These are phyloP conservation scores for Hirtodrosophila confusa DNA, from an alignment of 2,888 invertebrate species.

Conservation along the genomic window DNA sequence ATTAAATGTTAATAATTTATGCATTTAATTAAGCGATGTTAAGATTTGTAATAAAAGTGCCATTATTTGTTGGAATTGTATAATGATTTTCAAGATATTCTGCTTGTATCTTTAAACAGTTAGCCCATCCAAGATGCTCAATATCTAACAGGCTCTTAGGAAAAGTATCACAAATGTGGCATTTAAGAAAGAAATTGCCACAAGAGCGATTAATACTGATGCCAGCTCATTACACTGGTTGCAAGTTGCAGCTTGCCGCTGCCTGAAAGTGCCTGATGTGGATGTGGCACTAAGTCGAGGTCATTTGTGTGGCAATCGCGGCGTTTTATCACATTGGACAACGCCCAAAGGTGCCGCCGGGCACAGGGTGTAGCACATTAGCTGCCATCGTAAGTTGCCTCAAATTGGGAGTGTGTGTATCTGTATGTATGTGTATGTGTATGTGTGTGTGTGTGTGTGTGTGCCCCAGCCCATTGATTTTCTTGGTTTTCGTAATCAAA, in stretches of 20 bases:
- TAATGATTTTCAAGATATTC: no score
- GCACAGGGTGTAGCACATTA: constrained; percentile 30
- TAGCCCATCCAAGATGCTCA: no score
- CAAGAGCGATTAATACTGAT: constrained; percentile 11
- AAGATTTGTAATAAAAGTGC: no score
- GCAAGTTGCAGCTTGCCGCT: not conserved
- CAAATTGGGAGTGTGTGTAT: constrained; percentile 1
- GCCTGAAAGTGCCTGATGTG: constrained; percentile 14
- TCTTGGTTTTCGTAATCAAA: constrained; percentile 77
- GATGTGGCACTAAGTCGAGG: constrained; percentile 25
- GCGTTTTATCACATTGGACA: constrained; percentile 49
- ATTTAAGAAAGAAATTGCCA: constrained; percentile 1
- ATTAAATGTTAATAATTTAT: no score
- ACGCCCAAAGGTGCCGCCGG: constrained; percentile 35
- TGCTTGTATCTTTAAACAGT: no score
- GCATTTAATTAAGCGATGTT: no score
- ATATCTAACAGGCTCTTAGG: no score
- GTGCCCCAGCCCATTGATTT: constrained; percentile 59
- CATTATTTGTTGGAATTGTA: no score
- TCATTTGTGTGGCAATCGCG: constrained; percentile 46
- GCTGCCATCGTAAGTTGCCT: constrained; percentile 28
- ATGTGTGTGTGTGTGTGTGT: constrained; percentile 19
- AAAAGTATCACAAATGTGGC: no score
- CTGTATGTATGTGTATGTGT: not conserved
- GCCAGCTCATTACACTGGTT: constrained; percentile 15